Percentiles rank a stretch among this genome's conserved stretches.
These are phyloP conservation scores for Somateria mollissima DNA, from an alignment of 2,797 vertebrate species.

Conservation along the genomic window DNA sequence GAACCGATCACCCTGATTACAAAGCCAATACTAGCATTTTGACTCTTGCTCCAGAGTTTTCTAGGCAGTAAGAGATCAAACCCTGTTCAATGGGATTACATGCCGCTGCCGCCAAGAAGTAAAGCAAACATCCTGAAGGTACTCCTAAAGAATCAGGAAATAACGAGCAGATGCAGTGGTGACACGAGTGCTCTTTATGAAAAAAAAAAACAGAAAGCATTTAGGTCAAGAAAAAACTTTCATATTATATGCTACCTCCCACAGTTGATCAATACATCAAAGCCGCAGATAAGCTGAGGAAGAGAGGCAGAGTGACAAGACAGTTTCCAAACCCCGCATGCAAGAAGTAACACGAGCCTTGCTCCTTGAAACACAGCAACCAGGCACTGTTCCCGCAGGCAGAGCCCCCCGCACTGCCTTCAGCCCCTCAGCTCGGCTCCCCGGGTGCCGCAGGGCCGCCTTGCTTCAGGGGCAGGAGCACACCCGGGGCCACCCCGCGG, in stretches of 20 bases:
- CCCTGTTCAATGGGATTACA: neutral
- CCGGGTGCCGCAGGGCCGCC: neutral
- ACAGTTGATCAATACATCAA: neutral
- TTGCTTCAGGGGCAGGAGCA: neutral
- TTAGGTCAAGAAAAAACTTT: neutral
- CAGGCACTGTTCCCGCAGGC: neutral
- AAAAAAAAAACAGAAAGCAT: neutral
- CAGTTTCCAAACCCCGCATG: neutral
- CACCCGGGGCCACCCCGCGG: fast-evolving
- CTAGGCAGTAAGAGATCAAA: neutral
- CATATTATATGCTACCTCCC: fast-evolving
- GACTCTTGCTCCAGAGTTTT: neutral
- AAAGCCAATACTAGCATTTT: fast-evolving
- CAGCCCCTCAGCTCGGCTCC: neutral
- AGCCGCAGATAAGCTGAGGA: neutral
- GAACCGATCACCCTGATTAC: neutral
- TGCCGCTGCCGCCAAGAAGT: neutral
- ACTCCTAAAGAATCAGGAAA: neutral
- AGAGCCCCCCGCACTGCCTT: neutral
- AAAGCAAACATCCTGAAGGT: neutral
- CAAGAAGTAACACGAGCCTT: fast-evolving
- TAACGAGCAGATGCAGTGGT: neutral
- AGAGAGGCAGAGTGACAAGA: fast-evolving
- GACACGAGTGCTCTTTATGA: neutral
- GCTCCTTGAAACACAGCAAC: neutral